A percentile compares a stretch with the other conserved stretches of the same genome.
Conservation (phyloP, 2,888 invertebrate genomes). For the Temnothorax rugatulus region DNA sequence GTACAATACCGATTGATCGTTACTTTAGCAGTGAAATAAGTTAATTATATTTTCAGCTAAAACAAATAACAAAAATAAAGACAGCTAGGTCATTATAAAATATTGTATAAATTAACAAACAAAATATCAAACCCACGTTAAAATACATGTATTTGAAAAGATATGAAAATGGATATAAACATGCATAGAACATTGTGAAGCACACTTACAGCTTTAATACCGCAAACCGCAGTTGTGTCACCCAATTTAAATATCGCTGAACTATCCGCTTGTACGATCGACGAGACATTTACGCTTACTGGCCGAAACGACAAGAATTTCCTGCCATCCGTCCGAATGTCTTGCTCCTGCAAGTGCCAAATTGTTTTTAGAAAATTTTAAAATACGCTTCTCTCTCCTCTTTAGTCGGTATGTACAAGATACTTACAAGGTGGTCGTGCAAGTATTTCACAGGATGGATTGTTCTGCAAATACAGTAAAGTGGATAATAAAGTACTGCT, state of each 20-base stretch:
- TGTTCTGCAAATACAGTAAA: constrained; percentile 87
- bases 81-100: background rate
- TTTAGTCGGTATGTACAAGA: background rate
- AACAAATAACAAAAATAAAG: constrained; percentile 2
- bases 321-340: constrained; percentile 93
- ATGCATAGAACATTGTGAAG: constrained; percentile 9
- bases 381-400: background rate
- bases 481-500: background rate
- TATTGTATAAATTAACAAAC: constrained; percentile 30
- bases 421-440: constrained; percentile 89
- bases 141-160: background rate
- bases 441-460: constrained; percentile 93
- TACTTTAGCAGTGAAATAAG: constrained; percentile 10
- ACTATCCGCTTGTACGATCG: constrained; percentile 90
- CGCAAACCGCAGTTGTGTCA: constrained; percentile 94
- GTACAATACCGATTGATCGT: constrained; percentile 57
- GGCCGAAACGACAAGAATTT: constrained; percentile 91
- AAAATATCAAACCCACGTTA: background rate
- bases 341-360: constrained; percentile 86
- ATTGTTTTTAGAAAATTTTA: background rate
- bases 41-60: background rate
- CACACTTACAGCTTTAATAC: constrained; percentile 92
- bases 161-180: background rate
- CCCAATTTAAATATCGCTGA: constrained; percentile 93
- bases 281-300: constrained; percentile 89